Conservation (phyloP, 1,140 invertebrate species). For the Limonius californicus region DNA sequence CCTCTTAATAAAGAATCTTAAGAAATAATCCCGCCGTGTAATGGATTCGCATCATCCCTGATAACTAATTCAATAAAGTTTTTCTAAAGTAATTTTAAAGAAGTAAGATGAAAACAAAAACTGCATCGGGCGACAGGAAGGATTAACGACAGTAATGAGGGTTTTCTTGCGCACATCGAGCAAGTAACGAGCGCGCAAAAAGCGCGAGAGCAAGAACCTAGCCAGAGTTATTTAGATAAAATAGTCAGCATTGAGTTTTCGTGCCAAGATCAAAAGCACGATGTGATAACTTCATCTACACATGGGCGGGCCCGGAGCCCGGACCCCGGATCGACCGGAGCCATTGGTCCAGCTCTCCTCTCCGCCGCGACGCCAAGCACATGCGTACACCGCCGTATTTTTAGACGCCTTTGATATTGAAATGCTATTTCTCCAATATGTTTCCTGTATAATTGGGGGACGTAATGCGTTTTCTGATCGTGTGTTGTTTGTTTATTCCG, state of each 20-base stretch:
- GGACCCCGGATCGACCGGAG: conserved; percentile 39
- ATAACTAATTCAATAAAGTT: no score
- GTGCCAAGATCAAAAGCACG: conserved; percentile 32
- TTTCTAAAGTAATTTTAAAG: no score
- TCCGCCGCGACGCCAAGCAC: conserved; percentile 25
- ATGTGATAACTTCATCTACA: conserved; percentile 42
- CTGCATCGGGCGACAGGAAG: no score
- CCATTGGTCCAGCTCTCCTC: conserved; percentile 37
- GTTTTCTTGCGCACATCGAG: no score
- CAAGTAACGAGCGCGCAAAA: no score
- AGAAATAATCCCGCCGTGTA: no score
- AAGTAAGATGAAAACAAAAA: no score
- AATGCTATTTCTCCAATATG: conserved; percentile 35
- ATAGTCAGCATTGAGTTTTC: conserved; percentile 30
- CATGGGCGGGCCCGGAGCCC: conserved; percentile 39
- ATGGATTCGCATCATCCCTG: no score
- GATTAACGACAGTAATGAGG: no score
- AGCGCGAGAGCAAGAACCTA: no score
- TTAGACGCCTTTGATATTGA: conserved; percentile 41
- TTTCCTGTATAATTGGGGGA: conserved; percentile 35
- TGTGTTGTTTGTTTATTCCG: background rate
- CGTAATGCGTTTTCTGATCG: conserved; percentile 27
- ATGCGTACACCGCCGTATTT: conserved; percentile 29
- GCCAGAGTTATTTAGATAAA: conserved; percentile 23
- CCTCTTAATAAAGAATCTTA: no score